phyloP scores from a whole-genome alignment of 2,113 vertebrate genomes.

The Narcine bancroftii region DNA sequence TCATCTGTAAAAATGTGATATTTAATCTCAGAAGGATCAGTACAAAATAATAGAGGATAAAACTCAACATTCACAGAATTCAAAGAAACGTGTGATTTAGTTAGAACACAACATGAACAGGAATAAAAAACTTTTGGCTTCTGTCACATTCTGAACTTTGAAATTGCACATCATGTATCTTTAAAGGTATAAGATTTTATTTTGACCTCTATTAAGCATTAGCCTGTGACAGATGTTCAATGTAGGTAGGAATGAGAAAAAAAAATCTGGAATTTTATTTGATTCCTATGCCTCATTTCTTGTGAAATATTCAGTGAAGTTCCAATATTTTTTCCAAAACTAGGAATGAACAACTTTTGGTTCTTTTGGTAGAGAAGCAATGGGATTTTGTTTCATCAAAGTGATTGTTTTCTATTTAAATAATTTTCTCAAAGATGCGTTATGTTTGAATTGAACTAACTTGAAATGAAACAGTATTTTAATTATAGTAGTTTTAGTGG shows the following conservation, averaged over 20 bases:
- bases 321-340: neutral
- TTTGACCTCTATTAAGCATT: neutral
- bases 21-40: neutral
- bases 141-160: neutral
- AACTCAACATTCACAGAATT: neutral
- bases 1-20: neutral
- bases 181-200: neutral
- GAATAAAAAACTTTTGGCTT: no score
- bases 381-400: neutral
- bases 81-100: neutral
- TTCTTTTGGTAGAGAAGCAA: neutral
- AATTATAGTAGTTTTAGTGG: constrained; percentile 36
- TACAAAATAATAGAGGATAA: neutral
- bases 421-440: constrained; percentile 3
- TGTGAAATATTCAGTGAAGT: neutral
- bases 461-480: neutral
- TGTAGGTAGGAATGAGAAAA: neutral
- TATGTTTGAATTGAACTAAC: neutral
- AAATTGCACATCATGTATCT: neutral
- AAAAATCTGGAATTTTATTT: neutral
- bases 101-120: neutral
- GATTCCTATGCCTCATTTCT: neutral
- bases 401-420: constrained; percentile 9
- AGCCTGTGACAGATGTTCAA: neutral
- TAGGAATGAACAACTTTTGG: neutral